A percentile compares a stretch with the other conserved stretches of the same genome.
Conservation (phyloP, 2,797 vertebrate genomes). For the Brachymystax lenok region DNA sequence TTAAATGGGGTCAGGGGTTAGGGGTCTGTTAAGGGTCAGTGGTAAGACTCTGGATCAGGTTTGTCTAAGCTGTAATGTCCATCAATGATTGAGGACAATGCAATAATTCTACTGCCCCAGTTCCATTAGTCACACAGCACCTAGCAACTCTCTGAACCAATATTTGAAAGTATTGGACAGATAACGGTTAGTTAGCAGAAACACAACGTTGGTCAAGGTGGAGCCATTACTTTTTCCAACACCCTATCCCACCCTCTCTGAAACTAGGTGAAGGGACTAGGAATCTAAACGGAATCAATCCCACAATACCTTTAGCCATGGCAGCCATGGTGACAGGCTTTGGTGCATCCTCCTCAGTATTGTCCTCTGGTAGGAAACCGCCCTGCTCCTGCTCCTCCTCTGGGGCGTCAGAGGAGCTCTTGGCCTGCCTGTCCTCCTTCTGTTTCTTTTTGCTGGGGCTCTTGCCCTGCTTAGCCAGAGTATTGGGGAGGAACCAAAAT, state of each 20-base stretch:
- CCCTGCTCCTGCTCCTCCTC: constrained; percentile 71
- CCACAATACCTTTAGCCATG: constrained; percentile 72
- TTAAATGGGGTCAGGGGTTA: background rate
- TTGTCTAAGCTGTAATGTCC: background rate
- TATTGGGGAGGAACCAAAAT: constrained; percentile 86
- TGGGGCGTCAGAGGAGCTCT: constrained; percentile 10
- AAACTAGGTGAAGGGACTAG: background rate
- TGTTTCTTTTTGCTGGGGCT: constrained; percentile 12
- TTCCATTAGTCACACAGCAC: no score
- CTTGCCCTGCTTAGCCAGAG: constrained; percentile 71
- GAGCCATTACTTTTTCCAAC: no score
- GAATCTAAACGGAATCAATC: background rate
- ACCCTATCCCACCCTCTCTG: constrained; percentile 60
- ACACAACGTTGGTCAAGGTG: no score
- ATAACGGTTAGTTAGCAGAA: no score
- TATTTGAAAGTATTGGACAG: background rate
- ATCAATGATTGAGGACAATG: no score
- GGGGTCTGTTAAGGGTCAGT: background rate
- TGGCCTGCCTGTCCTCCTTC: constrained; percentile 1
- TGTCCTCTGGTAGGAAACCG: constrained; percentile 62
- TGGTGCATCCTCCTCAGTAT: constrained; percentile 52
- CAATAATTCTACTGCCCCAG: no score
- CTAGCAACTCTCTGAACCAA: no score
- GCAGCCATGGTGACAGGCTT: constrained; percentile 52
- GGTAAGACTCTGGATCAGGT: background rate